These are phyloP conservation scores for Thamnophis sirtalis DNA, from an alignment of 2,113 vertebrate genomes.

Conservation along the genomic window DNA sequence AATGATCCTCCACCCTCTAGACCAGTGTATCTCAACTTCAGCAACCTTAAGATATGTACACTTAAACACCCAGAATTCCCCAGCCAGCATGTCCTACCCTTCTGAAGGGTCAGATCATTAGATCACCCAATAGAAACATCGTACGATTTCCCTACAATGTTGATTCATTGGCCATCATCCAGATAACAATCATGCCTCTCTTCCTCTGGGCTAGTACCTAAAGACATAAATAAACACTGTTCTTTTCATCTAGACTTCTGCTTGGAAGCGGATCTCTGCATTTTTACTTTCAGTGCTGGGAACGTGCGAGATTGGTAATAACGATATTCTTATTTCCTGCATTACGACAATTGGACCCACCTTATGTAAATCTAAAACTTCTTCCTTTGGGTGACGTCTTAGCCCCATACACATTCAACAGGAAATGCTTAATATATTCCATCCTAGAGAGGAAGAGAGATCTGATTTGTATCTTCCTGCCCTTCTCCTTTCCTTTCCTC, in stretches of 20 bases:
- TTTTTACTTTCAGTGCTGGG: neutral
- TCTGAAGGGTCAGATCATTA: neutral
- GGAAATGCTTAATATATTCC: neutral
- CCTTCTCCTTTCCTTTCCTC: neutral
- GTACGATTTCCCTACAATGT: neutral
- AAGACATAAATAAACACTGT: neutral
- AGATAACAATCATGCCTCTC: neutral
- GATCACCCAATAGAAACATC: neutral
- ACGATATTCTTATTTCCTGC: neutral
- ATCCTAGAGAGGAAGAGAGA: neutral
- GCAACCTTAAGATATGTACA: neutral
- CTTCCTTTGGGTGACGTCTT: neutral
- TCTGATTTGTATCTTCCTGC: neutral
- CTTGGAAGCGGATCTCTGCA: neutral
- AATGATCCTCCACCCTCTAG: neutral
- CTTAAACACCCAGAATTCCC: neutral
- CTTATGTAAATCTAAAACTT: neutral
- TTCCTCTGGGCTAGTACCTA: no score
- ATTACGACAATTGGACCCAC: neutral
- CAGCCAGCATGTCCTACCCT: neutral
- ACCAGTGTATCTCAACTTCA: neutral
- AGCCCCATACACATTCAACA: neutral
- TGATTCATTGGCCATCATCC: neutral
- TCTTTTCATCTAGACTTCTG: neutral
- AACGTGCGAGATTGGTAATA: neutral